Percentiles rank a stretch among this genome's conserved stretches.
phyloP scores from a whole-genome alignment of 2,113 vertebrate species.

The Pontoporia blainvillei region DNA sequence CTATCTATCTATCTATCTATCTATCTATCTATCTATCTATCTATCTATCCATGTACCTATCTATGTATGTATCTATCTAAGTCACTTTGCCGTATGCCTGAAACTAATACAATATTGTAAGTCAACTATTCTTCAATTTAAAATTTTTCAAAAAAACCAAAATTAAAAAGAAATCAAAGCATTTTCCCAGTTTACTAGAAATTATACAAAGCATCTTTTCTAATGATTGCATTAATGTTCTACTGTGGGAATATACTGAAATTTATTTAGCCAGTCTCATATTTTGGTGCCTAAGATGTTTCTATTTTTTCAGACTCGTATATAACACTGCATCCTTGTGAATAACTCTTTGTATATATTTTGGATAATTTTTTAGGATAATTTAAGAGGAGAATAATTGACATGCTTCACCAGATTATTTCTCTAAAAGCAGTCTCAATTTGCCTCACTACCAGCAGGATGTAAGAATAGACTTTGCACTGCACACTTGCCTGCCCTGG shows the following conservation, averaged over 20 bases:
- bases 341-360: not conserved
- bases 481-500: not conserved
- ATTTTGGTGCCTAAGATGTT: not conserved
- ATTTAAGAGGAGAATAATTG: not conserved
- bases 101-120: not conserved
- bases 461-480: not conserved
- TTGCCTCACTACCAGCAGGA: not conserved
- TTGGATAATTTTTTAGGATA: not conserved
- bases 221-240: not conserved
- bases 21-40: too few relatives aligned
- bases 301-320: not conserved
- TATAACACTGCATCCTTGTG: not conserved
- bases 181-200: constrained; percentile 2
- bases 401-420: not conserved
- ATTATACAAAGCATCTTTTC: not conserved
- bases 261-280: not conserved
- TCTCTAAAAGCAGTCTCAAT: not conserved
- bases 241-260: not conserved
- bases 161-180: not conserved
- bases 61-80: not conserved
- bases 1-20: too few relatives aligned
- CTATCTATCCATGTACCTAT: too few relatives aligned
- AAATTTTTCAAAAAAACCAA: not conserved
- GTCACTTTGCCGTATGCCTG: not conserved
- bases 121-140: not conserved